Conservation (phyloP, 2,113 vertebrate genomes). For the Acrocephalus kingi region DNA sequence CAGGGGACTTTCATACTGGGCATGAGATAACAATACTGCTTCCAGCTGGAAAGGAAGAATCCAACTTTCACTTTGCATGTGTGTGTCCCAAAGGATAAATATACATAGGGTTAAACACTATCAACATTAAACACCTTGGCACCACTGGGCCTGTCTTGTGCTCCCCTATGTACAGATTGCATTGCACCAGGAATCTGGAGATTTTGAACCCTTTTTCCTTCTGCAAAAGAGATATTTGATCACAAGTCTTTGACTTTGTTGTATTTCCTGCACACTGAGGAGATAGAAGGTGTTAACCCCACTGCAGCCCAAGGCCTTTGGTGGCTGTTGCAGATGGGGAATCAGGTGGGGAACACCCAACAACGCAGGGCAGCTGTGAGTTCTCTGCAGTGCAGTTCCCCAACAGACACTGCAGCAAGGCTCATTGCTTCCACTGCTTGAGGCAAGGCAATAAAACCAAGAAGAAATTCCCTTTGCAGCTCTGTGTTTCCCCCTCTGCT, state of each 20-base stretch:
- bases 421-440: accelerated
- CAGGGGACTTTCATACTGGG: not conserved
- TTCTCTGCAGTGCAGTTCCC: not conserved
- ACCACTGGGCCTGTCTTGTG: not conserved
- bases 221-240: not conserved
- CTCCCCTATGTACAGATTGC: not conserved
- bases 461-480: not conserved
- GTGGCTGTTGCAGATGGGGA: not conserved
- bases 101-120: not conserved
- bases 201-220: not conserved
- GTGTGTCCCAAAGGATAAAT: not conserved
- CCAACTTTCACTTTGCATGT: not conserved
- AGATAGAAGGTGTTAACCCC: not conserved
- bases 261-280: not conserved
- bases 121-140: not conserved
- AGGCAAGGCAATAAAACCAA: not conserved
- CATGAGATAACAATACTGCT: not conserved
- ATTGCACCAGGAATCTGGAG: not conserved
- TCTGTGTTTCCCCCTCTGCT: not conserved
- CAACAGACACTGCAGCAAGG: not conserved
- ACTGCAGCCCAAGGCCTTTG: not conserved
- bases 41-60: not conserved
- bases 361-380: not conserved
- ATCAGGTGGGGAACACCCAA: not conserved
- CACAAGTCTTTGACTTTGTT: not conserved